Base-by-base conservation (phyloP, 2,888 invertebrate genomes). In the Andrena marginata region DNA sequence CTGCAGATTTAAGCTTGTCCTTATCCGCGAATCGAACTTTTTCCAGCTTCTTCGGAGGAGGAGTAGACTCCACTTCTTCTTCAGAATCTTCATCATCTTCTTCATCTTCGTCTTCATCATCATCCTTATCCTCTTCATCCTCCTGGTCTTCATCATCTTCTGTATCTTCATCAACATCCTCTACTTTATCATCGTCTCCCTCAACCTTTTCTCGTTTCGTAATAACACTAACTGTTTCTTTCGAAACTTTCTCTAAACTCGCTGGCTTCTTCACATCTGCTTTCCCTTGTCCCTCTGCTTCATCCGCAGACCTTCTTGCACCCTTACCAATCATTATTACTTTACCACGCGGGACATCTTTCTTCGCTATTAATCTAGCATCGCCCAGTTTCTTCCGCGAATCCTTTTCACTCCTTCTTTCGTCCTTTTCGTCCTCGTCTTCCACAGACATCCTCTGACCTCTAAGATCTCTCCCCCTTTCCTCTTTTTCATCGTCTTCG, bases 21-120 rank as follows among this genome's bases (percentile, higher is more conserved):
- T 92, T 93, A 75, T 93, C 91, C 3, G 91, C 92, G 56, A 83
- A 79, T 82, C 91, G 89, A 1, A 93, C 91, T 79, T 92, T 93
- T 73, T 93, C 92, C 7, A 92, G 79, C 75, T 92, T 92, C 64
- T 85, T 82, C 2, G 84, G 73, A 3, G 86, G 71, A 4, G 82
- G 6, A 2, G 79, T 70, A n/a, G 67, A 49, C 13, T 23, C 68
- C 31, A 77, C 80, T 33, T 23, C 68, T 33, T 79, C 70, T 33
- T 81, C 72, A 20, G 77, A 68, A 29, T 77, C 83, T 0, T 87
- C 72, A 23, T 83, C 78, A n/a, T 84, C 74, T 1, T 86, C 78
- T n/a, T 77, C 72, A 7, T 86, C 74, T 42, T 35, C 76, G 16
- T 78, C 74, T 0, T 81, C 80, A 0, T 70, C 73, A 2, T 85